A percentile compares a stretch with the other conserved stretches of the same genome.
These are phyloP conservation scores for Rhaphigaster nebulosa DNA, from an alignment of 2,888 invertebrate genomes.

Conservation along the genomic window DNA sequence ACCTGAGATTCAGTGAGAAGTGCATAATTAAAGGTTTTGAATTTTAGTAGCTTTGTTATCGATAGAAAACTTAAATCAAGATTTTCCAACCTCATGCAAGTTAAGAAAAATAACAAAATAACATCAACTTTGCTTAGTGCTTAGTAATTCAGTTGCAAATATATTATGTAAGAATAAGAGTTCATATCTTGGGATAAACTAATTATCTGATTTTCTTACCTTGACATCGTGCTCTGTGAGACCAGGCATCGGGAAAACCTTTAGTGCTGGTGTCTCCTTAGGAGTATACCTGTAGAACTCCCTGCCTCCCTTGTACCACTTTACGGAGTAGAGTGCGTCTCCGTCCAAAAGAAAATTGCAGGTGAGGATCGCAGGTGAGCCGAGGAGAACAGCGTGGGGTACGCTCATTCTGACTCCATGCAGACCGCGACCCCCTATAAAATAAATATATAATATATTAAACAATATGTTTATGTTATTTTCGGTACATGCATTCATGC, in stretches of 20 bases:
- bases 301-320: constrained; percentile 67
- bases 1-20: too few species aligned
- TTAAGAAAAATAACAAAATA: too few species aligned
- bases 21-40: too few species aligned
- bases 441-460: background rate
- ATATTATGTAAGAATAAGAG: too few species aligned
- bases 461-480: background rate
- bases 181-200: background rate
- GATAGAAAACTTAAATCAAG: too few species aligned
- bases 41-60: too few species aligned
- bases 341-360: constrained; percentile 70
- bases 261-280: constrained; percentile 68
- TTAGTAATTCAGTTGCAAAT: too few species aligned
- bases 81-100: too few species aligned
- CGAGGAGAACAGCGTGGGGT: constrained; percentile 68
- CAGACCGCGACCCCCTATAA: constrained; percentile 64
- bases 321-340: constrained; percentile 71
- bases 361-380: constrained; percentile 67
- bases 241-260: constrained; percentile 71
- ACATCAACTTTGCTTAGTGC: too few species aligned
- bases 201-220: constrained; percentile 66
- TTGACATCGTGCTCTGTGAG: constrained; percentile 71
- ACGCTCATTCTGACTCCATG: constrained; percentile 69
- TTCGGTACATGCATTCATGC: background rate
- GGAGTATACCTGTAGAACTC: constrained; percentile 70